These are phyloP conservation scores for Loxodonta africana DNA, from an alignment of 2,113 vertebrate species.

Conservation along the genomic window DNA sequence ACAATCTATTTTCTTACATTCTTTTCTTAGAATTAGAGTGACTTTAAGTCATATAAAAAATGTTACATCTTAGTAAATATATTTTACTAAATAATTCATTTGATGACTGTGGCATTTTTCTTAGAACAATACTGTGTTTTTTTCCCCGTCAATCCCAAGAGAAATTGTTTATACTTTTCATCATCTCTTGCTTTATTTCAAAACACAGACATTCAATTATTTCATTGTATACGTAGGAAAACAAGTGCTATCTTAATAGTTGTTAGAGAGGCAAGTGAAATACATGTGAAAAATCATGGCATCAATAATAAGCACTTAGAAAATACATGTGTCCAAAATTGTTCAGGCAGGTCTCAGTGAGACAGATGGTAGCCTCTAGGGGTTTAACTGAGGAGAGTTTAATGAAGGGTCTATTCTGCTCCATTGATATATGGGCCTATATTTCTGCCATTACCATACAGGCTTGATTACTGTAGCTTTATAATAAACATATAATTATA, in stretches of 20 bases:
- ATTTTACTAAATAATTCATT: slow-evolving; percentile 73
- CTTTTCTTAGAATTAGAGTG: slow-evolving; percentile 57
- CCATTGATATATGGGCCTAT: too few species aligned
- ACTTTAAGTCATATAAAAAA: slow-evolving; percentile 64
- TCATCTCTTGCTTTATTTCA: slow-evolving; percentile 61
- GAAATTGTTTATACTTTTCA: slow-evolving; percentile 78
- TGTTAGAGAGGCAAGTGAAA: background rate
- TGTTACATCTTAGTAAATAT: slow-evolving; percentile 45
- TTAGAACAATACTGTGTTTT: slow-evolving; percentile 34
- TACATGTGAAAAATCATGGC: background rate
- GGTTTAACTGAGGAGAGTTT: background rate
- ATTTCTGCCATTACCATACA: too few species aligned
- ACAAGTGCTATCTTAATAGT: slow-evolving; percentile 68
- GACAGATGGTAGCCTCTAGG: background rate
- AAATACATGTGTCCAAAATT: background rate
- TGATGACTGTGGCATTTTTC: slow-evolving; percentile 78
- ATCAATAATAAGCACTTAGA: background rate
- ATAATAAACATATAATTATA: too few species aligned
- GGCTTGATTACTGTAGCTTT: too few species aligned
- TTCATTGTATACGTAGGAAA: slow-evolving; percentile 74
- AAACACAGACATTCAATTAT: slow-evolving; percentile 69
- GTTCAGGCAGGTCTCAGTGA: background rate
- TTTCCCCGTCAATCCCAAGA: slow-evolving; percentile 69
- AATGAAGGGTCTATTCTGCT: background rate
- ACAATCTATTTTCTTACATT: slow-evolving; percentile 41